Conservation (phyloP, 2,797 vertebrate genomes). For the Centroberyx gerrardi region DNA sequence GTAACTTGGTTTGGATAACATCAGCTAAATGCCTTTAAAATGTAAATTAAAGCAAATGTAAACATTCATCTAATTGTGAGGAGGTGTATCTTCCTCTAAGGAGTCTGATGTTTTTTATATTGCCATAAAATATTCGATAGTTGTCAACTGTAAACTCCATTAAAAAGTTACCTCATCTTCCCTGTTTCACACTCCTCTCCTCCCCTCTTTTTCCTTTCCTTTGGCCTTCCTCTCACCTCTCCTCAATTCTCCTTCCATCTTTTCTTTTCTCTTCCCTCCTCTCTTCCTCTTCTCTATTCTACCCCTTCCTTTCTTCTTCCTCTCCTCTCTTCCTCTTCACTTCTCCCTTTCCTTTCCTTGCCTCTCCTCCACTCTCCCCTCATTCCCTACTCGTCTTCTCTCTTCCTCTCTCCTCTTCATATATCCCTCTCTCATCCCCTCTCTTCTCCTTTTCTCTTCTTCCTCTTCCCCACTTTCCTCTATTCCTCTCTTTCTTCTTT, state of each 20-base stretch:
- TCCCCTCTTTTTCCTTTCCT: slow-evolving; percentile 11
- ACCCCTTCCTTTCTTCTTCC: neutral
- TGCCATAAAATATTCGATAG: too few relatives aligned
- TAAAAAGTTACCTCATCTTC: slow-evolving; percentile 11
- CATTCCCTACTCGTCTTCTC: slow-evolving; percentile 7
- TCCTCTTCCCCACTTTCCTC: slow-evolving; percentile 78
- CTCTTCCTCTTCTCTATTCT: neutral
- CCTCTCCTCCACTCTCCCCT: neutral
- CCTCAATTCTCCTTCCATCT: neutral
- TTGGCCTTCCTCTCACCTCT: slow-evolving; percentile 21
- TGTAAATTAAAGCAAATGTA: too few relatives aligned
- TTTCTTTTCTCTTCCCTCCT: neutral
- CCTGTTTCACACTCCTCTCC: too few relatives aligned
- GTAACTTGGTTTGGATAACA: too few relatives aligned
- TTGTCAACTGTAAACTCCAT: too few relatives aligned
- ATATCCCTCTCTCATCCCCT: slow-evolving; percentile 1
- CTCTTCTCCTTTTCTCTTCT: slow-evolving; percentile 62
- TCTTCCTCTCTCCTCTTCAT: slow-evolving; percentile 28
- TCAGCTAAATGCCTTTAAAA: too few relatives aligned
- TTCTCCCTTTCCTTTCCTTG: neutral
- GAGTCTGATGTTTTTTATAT: too few relatives aligned
- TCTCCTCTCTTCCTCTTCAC: slow-evolving; percentile 29
- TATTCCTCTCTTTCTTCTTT: neutral
- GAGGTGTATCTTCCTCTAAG: too few relatives aligned
- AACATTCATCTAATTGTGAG: too few relatives aligned